Evolutionary conservation across 2,888 invertebrate genomes (phyloP), one percentile per base, ranked within the genome.

Genomic region (Catocala fraxini): DNA sequence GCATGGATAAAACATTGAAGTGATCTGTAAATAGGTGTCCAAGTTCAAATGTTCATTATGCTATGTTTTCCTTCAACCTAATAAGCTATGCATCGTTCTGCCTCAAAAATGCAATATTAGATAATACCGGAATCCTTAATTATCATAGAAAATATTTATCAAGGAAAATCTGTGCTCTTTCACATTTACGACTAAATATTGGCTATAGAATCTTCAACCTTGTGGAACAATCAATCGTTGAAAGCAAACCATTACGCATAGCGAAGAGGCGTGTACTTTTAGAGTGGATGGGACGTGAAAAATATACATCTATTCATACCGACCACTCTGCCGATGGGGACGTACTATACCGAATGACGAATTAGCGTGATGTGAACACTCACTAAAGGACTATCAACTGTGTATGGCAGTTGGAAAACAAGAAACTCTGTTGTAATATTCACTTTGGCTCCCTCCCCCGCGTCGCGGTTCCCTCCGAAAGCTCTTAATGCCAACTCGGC

Each of bases 401-500:
- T 66, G 48, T 59, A 47, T 62, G 64, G 71, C 77, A 76, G 75
- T 72, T 80, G 72, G 73, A 72, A 77, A 82, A 82, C 79, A 80
- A 72, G 79, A 72, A 57, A 60, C 63, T 60, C 75, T 90, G 88
- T 90, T 92, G 92, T 92, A 93, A 93, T 92, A 93, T 93, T 93
- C 93, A 93, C 93, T 93, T 93, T 92, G 88, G 83, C 72, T 77
- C 82, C 81, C 81, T 70, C 69, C 74, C 60, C 66, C 65, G 75
- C 67, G 79, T 82, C 86, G 71, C 82, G 75, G 84, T 82, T 87
- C 90, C 87, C 84, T 83, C 86, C 87, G 82, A 93, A 91, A 92
- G 94, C 93, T 93, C 93, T 93, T 93, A 94, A 94, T 92, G 89
- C 94, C 88, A 85, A 90, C 87, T 89, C 88, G 84, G 86, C 87